phyloP scores from a whole-genome alignment of 2,888 invertebrate species.

The Drosophila neonasuta region DNA sequence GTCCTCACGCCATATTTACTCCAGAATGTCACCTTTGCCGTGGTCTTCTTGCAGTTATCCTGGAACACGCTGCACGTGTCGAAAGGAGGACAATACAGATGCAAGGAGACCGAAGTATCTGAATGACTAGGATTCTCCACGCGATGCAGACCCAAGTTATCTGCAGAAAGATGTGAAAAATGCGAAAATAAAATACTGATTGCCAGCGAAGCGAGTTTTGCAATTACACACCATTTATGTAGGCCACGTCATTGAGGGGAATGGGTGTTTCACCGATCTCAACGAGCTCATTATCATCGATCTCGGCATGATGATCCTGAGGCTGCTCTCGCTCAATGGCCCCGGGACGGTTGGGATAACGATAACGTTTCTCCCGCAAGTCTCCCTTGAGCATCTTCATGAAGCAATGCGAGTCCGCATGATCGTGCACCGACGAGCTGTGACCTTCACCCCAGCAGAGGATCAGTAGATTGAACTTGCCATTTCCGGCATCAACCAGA shows the following conservation, averaged over 20 bases:
- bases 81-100: constrained; percentile 97
- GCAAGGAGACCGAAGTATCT: constrained; percentile 94
- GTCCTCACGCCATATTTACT: constrained; percentile 90
- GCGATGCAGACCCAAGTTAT: constrained; percentile 96
- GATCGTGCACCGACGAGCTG: constrained; percentile 97
- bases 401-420: constrained; percentile 97
- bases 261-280: constrained; percentile 87
- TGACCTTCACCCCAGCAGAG: constrained; percentile 99
- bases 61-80: constrained; percentile 94
- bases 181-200: neutral
- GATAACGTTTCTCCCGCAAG: constrained; percentile 88
- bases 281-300: constrained; percentile 84
- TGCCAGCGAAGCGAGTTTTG: no score
- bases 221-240: constrained; percentile 92
- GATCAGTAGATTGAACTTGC: constrained; percentile 97
- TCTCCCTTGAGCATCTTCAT: constrained; percentile 96
- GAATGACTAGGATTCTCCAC: constrained; percentile 96
- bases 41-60: constrained; percentile 89
- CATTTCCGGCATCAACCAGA: constrained; percentile 97
- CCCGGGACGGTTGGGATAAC: constrained; percentile 59
- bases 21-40: constrained; percentile 93
- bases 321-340: constrained; percentile 20
- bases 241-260: constrained; percentile 91
- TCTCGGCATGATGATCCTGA: constrained; percentile 53
- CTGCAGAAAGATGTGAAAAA: constrained; percentile 85